Percentiles rank a stretch among this genome's conserved stretches.
Conservation (phyloP, 2,113 vertebrate genomes). For the Salvelinus fontinalis region DNA sequence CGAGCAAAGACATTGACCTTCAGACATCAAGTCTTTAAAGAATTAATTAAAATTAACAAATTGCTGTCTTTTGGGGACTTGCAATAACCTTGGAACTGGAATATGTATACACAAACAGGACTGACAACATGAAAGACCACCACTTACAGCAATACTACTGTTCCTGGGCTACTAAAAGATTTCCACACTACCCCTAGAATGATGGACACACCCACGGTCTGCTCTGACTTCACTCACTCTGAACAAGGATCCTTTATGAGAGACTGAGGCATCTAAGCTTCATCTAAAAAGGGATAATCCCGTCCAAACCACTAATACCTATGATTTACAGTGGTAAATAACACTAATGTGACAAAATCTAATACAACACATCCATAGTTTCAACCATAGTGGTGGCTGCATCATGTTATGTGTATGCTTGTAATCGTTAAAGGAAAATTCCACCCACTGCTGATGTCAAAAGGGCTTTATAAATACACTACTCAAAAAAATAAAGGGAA, state of each 20-base stretch:
- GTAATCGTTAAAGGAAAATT: too few species aligned
- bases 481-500: too few species aligned
- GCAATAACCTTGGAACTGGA: too few species aligned
- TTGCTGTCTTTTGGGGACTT: background rate
- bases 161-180: background rate
- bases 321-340: too few species aligned
- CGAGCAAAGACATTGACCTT: background rate
- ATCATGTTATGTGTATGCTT: too few species aligned
- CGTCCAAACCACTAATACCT: too few species aligned
- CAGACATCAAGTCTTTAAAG: background rate
- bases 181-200: conserved; percentile 13
- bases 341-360: too few species aligned
- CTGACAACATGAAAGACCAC: background rate
- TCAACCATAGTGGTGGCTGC: too few species aligned
- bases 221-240: conserved; percentile 22
- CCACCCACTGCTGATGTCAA: too few species aligned
- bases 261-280: conserved; percentile 4
- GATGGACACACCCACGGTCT: conserved; percentile 32
- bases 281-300: conserved; percentile 46
- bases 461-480: too few species aligned
- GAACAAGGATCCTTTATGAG: conserved; percentile 50
- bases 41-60: background rate
- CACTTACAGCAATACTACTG: background rate
- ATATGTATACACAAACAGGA: background rate
- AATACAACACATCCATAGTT: too few species aligned